phyloP scores from a whole-genome alignment of 2,888 invertebrate species.

The Choristoneura rosaceana region DNA sequence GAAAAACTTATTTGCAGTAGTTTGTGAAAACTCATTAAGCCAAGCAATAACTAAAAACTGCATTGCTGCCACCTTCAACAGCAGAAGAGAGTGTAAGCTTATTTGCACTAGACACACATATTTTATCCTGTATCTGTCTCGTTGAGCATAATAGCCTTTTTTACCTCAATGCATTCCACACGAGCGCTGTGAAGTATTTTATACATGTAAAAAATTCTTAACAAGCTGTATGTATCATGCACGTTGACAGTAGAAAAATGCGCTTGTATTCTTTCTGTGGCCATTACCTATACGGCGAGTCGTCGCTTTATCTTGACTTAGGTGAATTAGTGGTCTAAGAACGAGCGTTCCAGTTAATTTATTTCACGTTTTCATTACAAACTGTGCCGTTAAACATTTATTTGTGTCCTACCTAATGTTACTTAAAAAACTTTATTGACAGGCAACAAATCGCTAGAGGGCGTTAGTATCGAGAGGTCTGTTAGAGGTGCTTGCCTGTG shows the following conservation, averaged over 20 bases:
- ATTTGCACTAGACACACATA: slow-evolving; percentile 11
- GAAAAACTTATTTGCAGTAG: not conserved
- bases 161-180: slow-evolving; percentile 3
- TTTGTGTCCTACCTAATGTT: no score
- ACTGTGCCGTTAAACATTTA: no score
- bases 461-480: no score
- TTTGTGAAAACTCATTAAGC: not conserved
- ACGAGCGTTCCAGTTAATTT: not conserved
- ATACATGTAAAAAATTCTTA: slow-evolving; percentile 18
- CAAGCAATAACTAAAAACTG: not conserved
- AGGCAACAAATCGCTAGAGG: no score
- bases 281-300: slow-evolving; percentile 2
- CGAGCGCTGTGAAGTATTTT: slow-evolving; percentile 23
- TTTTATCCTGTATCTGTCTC: slow-evolving; percentile 6
- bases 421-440: no score
- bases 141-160: slow-evolving; percentile 17
- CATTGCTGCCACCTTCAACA: not conserved
- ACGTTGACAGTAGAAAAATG: slow-evolving; percentile 13
- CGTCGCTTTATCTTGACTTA: slow-evolving; percentile 4
- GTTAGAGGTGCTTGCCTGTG: no score
- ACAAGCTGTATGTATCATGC: slow-evolving; percentile 11
- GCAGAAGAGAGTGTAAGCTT: not conserved
- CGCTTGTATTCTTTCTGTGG: not conserved
- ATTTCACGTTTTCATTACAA: not conserved
- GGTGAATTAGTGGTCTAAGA: not conserved